Base-by-base conservation (phyloP, 1,140 invertebrate species). In the Chlorops oryzae region DNA sequence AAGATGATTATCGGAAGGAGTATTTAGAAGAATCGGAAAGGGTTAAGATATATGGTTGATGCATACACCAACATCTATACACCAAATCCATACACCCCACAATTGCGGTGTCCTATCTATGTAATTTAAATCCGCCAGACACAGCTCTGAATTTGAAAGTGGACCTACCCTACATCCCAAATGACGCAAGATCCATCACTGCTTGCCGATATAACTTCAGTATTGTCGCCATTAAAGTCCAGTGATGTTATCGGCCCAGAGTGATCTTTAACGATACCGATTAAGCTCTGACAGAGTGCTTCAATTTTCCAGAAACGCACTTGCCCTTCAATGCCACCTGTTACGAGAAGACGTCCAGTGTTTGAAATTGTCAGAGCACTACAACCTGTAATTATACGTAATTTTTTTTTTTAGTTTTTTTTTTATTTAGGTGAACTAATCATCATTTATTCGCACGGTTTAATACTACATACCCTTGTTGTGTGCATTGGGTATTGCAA, bases 171-270 rank as follows among this genome's bases (percentile, higher is more conserved):
- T 4, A 93, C 76, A 62, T 93, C 85, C 92, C 92, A 96, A 51
- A 96, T 85, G 50, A 96, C 90, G 59, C 88, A 92, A 5, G 88
- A 89, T 17, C 92, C 92, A 75, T 96, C 92, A 0, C 82, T 85
- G 40, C 88, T 88, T 0, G 91, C 86, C 59, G 89, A 92, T 1
- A 92, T 85, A 2, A 90, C 87, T 69, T 90, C 84, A 2, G 79
- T 80, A 62, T 91, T 82, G 58, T 85, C 80, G 15, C 77, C 78
- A 24, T 85, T 85, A 38, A 94, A 81, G 39, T 87, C 79, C 52
- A 96, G 81, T 10, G 83, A 83, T 0, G 90, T 88, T 21, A 96
- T 85, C 13, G 86, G 84, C 24, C 86, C 88, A 63, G 88, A 89
- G 72, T 96, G 92, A 64, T 94, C 91, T 72, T 93, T 92, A 46